Evolutionary conservation across 2,888 invertebrate species (phyloP).

Genomic region (Plagiodera versicolora): DNA sequence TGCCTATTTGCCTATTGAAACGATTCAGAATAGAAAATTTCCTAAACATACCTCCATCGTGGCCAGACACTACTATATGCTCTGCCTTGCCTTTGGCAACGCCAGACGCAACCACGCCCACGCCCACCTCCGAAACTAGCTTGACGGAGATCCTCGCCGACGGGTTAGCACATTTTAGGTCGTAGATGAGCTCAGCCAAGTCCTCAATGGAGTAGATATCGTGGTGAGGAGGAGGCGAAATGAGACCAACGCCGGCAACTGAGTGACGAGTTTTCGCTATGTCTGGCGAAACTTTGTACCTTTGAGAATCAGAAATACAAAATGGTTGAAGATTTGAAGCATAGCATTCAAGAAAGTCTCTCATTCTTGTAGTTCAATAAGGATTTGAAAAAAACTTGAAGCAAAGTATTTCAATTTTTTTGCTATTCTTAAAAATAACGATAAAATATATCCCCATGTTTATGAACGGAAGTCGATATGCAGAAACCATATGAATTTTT

Average conservation of each 20-base stretch:
- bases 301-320: constrained; percentile 20
- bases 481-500: too few relatives aligned
- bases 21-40: too few relatives aligned
- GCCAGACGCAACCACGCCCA: constrained; percentile 93
- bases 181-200: constrained; percentile 96
- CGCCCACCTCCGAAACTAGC: constrained; percentile 94
- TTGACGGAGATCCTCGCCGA: constrained; percentile 94
- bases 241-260: constrained; percentile 94
- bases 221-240: constrained; percentile 99
- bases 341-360: not conserved
- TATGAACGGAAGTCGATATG: too few relatives aligned
- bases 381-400: too few relatives aligned
- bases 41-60: constrained; percentile 80
- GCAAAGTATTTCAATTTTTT: too few relatives aligned
- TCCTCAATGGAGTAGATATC: constrained; percentile 99
- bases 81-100: constrained; percentile 83
- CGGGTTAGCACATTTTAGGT: constrained; percentile 97
- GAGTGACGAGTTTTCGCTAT: constrained; percentile 96
- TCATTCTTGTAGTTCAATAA: too few relatives aligned
- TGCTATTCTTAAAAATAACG: too few relatives aligned
- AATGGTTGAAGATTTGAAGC: too few relatives aligned
- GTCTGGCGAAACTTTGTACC: constrained; percentile 85
- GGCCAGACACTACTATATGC: constrained; percentile 97
- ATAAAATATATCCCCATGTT: too few relatives aligned
- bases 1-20: too few relatives aligned